Evolutionary conservation across 2,888 invertebrate species (phyloP).

Genomic region (Xanthostigma xanthostigma): DNA sequence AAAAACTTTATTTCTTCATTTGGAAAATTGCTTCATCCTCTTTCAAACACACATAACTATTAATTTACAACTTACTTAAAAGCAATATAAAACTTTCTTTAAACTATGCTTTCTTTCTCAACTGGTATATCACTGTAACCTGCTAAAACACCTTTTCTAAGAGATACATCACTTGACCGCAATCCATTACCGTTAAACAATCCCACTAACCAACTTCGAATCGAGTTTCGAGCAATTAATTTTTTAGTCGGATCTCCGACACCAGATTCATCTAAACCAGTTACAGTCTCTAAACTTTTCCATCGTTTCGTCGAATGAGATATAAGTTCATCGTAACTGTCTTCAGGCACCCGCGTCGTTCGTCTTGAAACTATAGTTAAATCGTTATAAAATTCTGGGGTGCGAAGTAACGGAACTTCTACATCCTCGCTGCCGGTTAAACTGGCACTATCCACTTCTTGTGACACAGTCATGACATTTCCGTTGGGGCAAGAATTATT

Average conservation of each 20-base stretch:
- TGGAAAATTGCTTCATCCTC: no score
- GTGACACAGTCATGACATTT: constrained; percentile 28
- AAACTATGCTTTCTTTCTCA: constrained; percentile 44
- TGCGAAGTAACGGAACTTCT: constrained; percentile 29
- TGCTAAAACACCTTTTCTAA: constrained; percentile 32
- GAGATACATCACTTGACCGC: constrained; percentile 44
- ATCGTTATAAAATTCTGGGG: constrained; percentile 15
- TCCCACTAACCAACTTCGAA: constrained; percentile 59
- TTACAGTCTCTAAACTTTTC: constrained; percentile 62
- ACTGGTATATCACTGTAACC: constrained; percentile 38
- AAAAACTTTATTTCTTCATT: no score
- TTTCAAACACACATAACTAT: background rate
- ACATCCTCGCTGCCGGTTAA: constrained; percentile 24
- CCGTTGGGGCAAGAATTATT: constrained; percentile 41
- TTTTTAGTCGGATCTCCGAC: constrained; percentile 37
- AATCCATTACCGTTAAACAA: constrained; percentile 58
- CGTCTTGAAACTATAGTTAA: constrained; percentile 20
- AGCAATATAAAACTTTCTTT: constrained; percentile 5
- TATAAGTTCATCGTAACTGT: constrained; percentile 18
- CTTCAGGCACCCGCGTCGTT: constrained; percentile 18
- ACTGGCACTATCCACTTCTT: constrained; percentile 19
- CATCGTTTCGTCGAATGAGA: constrained; percentile 46
- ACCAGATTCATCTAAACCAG: constrained; percentile 20
- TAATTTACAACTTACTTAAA: background rate
- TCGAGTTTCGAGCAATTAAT: constrained; percentile 42